Conservation (phyloP, 2,113 vertebrate species). For the Tragelaphus buxtoni region DNA sequence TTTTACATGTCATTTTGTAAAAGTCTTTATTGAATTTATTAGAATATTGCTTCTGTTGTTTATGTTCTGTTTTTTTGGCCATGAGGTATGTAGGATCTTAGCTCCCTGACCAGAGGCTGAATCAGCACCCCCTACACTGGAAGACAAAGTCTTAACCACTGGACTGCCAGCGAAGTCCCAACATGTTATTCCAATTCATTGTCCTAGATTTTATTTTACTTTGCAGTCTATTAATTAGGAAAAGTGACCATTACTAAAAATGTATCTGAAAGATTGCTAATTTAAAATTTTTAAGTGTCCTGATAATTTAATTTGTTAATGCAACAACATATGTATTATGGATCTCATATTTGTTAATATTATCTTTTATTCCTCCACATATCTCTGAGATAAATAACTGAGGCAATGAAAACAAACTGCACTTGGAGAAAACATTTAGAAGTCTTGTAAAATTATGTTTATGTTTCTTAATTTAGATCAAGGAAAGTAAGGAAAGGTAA, state of each 20-base stretch:
- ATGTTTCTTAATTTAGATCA: background rate
- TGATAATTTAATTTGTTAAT: background rate
- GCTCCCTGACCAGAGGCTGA: background rate
- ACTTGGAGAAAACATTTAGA: background rate
- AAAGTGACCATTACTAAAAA: background rate
- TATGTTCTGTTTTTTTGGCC: background rate
- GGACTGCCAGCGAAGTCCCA: background rate
- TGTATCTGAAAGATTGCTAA: background rate
- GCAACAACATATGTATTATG: background rate
- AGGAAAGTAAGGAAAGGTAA: background rate
- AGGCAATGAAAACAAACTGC: background rate
- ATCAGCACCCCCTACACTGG: background rate
- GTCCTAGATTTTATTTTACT: background rate
- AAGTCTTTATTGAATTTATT: background rate
- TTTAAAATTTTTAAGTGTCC: conserved; percentile 7
- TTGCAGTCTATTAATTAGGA: background rate
- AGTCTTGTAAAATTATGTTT: conserved; percentile 3
- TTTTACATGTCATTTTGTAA: background rate
- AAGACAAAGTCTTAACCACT: background rate
- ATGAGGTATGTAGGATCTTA: background rate
- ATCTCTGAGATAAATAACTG: conserved; percentile 5
- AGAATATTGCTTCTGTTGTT: background rate
- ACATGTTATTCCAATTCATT: background rate
- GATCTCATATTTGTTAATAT: background rate
- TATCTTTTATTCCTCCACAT: background rate